These are phyloP conservation scores for Cotesia chilonis DNA, from an alignment of 1,140 invertebrate species.

Conservation along the genomic window DNA sequence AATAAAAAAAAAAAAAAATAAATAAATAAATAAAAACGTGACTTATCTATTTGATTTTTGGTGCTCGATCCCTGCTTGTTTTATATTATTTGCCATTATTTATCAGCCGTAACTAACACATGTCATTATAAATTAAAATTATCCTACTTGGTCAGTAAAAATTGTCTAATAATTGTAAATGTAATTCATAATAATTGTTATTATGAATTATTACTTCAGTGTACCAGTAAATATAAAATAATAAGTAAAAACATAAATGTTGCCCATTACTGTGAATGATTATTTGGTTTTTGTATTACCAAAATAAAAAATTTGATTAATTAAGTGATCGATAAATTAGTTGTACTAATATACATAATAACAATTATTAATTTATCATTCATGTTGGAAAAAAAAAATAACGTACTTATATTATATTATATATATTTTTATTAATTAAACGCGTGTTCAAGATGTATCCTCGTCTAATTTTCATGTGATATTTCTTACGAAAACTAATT, in stretches of 20 bases:
- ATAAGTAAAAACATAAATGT: constrained; percentile 62
- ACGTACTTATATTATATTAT: constrained; percentile 6
- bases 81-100: constrained; percentile 23
- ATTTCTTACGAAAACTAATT: not conserved
- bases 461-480: constrained; percentile 15
- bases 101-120: constrained; percentile 46
- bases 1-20: not conserved
- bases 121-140: too few relatives aligned
- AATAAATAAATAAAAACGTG: constrained; percentile 38
- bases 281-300: constrained; percentile 64
- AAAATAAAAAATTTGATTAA: not conserved
- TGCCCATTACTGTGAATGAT: constrained; percentile 61
- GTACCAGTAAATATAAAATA: constrained; percentile 57
- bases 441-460: constrained; percentile 10
- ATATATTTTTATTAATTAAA: constrained; percentile 5
- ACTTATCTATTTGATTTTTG: constrained; percentile 6
- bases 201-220: constrained; percentile 58
- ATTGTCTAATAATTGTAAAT: constrained; percentile 41
- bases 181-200: constrained; percentile 43
- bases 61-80: not conserved
- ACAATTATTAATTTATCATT: too few relatives aligned
- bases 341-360: too few relatives aligned
- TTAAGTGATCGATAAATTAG: not conserved
- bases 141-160: not conserved
- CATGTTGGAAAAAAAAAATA: not conserved